Conservation (phyloP, 92 coral and sea anemone genomes). For the Blastomussa wellsi region DNA sequence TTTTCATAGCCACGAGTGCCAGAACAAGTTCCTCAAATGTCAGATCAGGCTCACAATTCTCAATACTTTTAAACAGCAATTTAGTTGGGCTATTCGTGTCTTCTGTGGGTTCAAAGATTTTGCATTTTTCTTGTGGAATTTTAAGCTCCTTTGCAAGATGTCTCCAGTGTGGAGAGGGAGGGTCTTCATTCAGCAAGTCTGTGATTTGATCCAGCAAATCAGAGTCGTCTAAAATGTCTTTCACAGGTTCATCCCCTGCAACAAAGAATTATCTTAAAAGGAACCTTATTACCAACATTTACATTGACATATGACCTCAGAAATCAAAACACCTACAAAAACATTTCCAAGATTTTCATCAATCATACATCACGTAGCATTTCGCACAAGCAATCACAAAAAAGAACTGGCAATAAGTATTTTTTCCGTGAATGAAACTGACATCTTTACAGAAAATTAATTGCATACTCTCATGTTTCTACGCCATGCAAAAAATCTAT, state of each 20-base stretch:
- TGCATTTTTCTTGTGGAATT: conserved; percentile 72
- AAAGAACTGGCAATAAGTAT: too few species aligned
- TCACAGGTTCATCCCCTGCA: conserved; percentile 70
- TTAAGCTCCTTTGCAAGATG: conserved; percentile 70
- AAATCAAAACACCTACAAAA: too few species aligned
- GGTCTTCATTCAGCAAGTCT: conserved; percentile 75
- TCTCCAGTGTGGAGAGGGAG: conserved; percentile 66
- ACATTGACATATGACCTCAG: too few species aligned
- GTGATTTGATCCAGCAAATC: conserved; percentile 74
- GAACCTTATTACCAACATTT: too few species aligned
- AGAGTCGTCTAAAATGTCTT: conserved; percentile 75
- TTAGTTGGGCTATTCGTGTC: conserved; percentile 73
- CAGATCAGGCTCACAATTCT: conserved; percentile 77
- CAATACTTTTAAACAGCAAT: conserved; percentile 67
- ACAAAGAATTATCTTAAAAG: neutral
- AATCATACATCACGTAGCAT: too few species aligned
- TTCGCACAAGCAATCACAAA: too few species aligned
- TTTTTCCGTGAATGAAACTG: too few species aligned
- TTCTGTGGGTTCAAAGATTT: conserved; percentile 67
- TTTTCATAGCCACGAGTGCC: conserved; percentile 90
- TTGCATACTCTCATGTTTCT: too few species aligned
- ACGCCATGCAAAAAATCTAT: too few species aligned
- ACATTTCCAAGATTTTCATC: too few species aligned
- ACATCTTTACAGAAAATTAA: too few species aligned
- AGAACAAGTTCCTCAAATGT: conserved; percentile 85